Base-by-base conservation (phyloP, 2,888 invertebrate species). In the Leptopilina syphax region DNA sequence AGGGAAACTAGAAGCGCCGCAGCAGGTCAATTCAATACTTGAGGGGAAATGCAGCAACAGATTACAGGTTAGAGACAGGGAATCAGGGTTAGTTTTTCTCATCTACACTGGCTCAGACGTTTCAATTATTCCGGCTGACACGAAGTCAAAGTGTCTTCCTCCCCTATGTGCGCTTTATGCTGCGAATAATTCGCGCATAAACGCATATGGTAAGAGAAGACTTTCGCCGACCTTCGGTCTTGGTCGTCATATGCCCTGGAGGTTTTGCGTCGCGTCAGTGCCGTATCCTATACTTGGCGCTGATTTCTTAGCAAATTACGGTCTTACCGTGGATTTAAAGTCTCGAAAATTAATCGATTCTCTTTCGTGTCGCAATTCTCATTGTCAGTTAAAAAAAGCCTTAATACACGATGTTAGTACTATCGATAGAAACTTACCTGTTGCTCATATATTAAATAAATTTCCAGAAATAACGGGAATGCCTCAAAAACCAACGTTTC, bases 1-100 rank as follows among this genome's bases (percentile, higher is more conserved):
- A 50, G 79, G 79, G 67, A 81, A 81, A 81, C 77, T 77, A 79
- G n/a, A 5, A 1, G 0, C 57, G 9, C 76, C 79, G 77, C 13
- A 66, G 57, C 34, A 50, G 34, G 47, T 80, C 18, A 65, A 76
- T 68, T 78, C 78, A 44, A 13, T 27, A 24, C 57, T 27, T 63
- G 77, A 68, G 34, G 8, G 8, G 24, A 2, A 1, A 12, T 4
- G 24, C 6, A 65, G 54, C 34, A 34, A 34, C 3, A 34, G 34
- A 34, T 34, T 34, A 34, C 34, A 34, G 1, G 34, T 34, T 34
- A 9, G 27, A 79, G 24, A 65, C 44, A 1, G 82, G 80, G 63
- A 63, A 18, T 12, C 12, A 12, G 13, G 79, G 78, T 18, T 65
- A 47, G 13, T 34, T 34, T 34, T 34, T 34, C 34, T 34, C 3